These are phyloP conservation scores for Trematocara unimaculatum DNA, from an alignment of 2,113 vertebrate genomes.

Conservation along the genomic window DNA sequence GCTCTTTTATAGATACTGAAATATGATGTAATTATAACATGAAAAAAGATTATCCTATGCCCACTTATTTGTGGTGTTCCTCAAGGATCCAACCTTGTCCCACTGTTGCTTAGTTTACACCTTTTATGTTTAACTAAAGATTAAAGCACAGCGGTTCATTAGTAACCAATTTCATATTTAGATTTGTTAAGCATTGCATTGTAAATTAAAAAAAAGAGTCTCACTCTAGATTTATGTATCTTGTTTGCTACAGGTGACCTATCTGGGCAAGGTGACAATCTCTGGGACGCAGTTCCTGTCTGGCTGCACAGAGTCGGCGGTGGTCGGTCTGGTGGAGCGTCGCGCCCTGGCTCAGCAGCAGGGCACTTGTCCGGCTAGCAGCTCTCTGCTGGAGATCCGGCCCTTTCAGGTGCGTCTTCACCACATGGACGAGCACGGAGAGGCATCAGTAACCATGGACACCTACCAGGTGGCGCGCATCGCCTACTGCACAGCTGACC, in stretches of 20 bases:
- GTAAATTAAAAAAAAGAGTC: background rate
- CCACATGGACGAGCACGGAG: slow-evolving; percentile 85
- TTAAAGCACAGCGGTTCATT: background rate
- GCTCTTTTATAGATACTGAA: background rate
- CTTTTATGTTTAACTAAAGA: background rate
- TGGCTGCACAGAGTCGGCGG: slow-evolving; percentile 93
- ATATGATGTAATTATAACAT: background rate
- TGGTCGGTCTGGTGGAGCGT: slow-evolving; percentile 89
- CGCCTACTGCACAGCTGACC: slow-evolving; percentile 98
- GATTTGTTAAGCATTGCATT: background rate
- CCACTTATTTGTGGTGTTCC: background rate
- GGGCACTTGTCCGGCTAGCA: slow-evolving; percentile 72
- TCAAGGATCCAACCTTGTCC: background rate
- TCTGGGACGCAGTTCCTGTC: slow-evolving; percentile 90
- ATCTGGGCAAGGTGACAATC: slow-evolving; percentile 92
- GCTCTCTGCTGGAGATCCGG: slow-evolving; percentile 90
- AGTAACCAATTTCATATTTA: background rate
- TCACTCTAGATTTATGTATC: slow-evolving; percentile 1
- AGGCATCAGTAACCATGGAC: slow-evolving; percentile 90
- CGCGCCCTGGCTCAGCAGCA: slow-evolving; percentile 67
- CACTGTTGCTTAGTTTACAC: background rate
- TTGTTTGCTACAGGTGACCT: slow-evolving; percentile 80
- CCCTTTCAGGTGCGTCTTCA: slow-evolving; percentile 97
- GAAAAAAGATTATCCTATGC: background rate
- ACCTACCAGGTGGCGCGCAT: slow-evolving; percentile 98